Conservation (phyloP, 2,888 invertebrate species). For the Oligia strigilis region DNA sequence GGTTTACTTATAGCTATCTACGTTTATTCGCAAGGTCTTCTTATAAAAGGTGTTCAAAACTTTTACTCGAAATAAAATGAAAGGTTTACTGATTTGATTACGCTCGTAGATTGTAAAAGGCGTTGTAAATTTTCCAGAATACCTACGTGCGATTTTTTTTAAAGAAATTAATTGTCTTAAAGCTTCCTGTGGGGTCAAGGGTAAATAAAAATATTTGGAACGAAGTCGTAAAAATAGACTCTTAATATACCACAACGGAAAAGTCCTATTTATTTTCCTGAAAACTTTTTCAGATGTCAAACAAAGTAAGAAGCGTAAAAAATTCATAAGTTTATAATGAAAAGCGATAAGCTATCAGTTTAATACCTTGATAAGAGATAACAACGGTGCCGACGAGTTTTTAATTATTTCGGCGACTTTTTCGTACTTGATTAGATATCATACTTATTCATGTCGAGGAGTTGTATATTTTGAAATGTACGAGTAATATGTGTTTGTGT, state of each 20-base stretch:
- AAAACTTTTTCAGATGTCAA: constrained; percentile 28
- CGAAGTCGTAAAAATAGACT: background rate
- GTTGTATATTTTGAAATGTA: background rate
- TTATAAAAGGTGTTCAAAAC: background rate
- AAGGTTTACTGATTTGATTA: constrained; percentile 28
- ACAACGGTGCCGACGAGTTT: constrained; percentile 23
- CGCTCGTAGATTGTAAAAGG: background rate
- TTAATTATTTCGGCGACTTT: constrained; percentile 46
- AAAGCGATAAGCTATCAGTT: constrained; percentile 63
- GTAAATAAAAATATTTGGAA: no score
- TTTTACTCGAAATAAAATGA: constrained; percentile 32
- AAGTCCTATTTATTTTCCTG: constrained; percentile 8
- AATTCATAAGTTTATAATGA: constrained; percentile 59
- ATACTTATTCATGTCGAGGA: background rate
- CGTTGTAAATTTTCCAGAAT: background rate
- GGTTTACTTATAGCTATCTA: no score
- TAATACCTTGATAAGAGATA: constrained; percentile 50
- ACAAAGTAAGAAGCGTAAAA: constrained; percentile 54
- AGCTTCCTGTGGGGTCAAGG: background rate
- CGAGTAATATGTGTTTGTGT: constrained; percentile 2
- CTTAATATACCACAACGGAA: background rate
- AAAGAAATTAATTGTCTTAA: background rate
- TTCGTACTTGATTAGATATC: constrained; percentile 1
- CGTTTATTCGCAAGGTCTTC: background rate
- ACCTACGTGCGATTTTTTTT: background rate